Base-by-base conservation (phyloP, 2,888 invertebrate genomes). In the Melanargia galathea region DNA sequence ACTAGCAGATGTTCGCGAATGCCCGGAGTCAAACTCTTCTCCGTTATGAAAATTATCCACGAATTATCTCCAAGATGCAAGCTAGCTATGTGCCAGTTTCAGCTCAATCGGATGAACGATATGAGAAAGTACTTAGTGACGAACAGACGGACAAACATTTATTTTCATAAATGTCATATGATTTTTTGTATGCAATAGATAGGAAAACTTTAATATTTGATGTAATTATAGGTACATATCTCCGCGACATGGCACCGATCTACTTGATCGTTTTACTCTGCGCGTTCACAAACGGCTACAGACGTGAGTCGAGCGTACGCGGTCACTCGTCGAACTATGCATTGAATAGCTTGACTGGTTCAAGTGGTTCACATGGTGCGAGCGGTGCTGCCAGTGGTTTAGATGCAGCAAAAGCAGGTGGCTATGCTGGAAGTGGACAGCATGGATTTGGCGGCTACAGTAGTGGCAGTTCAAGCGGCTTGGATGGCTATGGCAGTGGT, bases 191-290 rank as follows among this genome's bases (percentile, higher is more conserved):
- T n/a, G n/a, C n/a, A n/a, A n/a, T n/a, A n/a, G n/a, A n/a, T n/a
- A n/a, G 30, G 30, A 52, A 18, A 6, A 35, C 16, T 20, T 2
- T 24, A n/a, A 26, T 26, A 24, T 24, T 13, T 2, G 22, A 10
- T 58, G 6, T 49, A 33, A 2, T 60, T 60, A 4, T 22, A 64
- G 64, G 20, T 45, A 13, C 40, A 45, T 56, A 51, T 43, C 51
- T 51, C 45, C 64, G 45, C n/a, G n/a, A n/a, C n/a, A 64, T 64
- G 64, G 60, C 60, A 33, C 40, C 40, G 38, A 11, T 64, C 45
- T 60, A 52, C 52, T 64, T 64, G 13, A 18, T 60, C 30, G 18
- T 60, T 3, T 13, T 60, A 20, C 57, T 64, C 26, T 57, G 60
- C 24, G 51, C 57, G 18, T 20, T 60, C 5, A 43, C 56, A 40